Evolutionary conservation across 2,888 invertebrate species (phyloP).

Genomic region (Drepanosiphum platanoidis): DNA sequence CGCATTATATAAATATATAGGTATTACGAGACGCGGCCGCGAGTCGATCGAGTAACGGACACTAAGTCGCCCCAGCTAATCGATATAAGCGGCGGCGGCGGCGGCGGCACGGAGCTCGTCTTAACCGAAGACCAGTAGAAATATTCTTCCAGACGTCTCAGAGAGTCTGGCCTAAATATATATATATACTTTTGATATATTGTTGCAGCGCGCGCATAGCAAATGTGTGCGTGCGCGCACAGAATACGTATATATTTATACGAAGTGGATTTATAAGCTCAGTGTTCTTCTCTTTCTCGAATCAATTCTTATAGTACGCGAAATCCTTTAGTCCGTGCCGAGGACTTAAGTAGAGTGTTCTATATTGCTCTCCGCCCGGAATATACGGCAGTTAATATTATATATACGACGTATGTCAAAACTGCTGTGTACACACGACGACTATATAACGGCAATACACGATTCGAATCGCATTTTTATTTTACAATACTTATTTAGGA

Average conservation of each 20-base stretch:
- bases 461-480: not conserved
- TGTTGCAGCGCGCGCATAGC: not conserved
- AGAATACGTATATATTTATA: not conserved
- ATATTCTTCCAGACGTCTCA: not conserved
- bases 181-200: not conserved
- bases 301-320: not conserved
- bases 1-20: too few relatives aligned
- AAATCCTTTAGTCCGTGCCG: slow-evolving; percentile 1
- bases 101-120: too few relatives aligned
- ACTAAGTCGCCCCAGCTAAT: not conserved
- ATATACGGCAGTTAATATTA: too few relatives aligned
- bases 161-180: not conserved
- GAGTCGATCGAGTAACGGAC: not conserved
- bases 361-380: not conserved
- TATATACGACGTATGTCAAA: not conserved
- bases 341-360: slow-evolving; percentile 3
- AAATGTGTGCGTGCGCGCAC: not conserved
- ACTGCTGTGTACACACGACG: not conserved
- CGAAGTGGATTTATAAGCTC: not conserved
- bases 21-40: not conserved
- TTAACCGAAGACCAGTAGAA: not conserved
- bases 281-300: not conserved
- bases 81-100: not conserved
- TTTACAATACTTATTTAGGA: not conserved
- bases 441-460: not conserved